Evolutionary conservation across 2,797 vertebrate species (phyloP).

Genomic region (Tamandua tetradactyla): DNA sequence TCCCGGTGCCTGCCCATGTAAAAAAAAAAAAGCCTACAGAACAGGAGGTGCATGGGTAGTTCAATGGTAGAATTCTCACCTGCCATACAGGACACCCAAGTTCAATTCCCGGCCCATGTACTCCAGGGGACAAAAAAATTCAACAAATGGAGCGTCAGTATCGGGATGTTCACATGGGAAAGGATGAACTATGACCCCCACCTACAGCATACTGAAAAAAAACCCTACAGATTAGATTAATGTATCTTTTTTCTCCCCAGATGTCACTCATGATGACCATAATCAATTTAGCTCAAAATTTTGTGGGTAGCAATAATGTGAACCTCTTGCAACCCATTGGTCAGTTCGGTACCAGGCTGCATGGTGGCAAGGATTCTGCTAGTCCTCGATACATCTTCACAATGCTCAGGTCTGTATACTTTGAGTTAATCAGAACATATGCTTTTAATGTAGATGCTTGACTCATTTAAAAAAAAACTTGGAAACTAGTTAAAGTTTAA

Average conservation of each 20-base stretch:
- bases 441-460: background rate
- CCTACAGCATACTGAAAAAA: too few relatives aligned
- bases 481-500: background rate
- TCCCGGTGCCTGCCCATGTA: too few relatives aligned
- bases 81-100: too few relatives aligned
- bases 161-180: too few relatives aligned
- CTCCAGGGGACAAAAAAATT: too few relatives aligned
- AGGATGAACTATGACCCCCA: too few relatives aligned
- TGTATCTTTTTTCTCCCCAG: conserved; percentile 81
- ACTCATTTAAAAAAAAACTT: background rate
- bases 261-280: conserved; percentile 98
- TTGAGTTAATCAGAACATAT: conserved; percentile 29
- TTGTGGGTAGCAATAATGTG: conserved; percentile 98
- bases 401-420: conserved; percentile 94
- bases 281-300: conserved; percentile 96
- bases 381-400: conserved; percentile 99
- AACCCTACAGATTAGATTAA: conserved; percentile 18
- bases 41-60: too few relatives aligned
- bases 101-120: too few relatives aligned
- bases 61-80: too few relatives aligned
- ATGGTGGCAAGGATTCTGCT: conserved; percentile 97
- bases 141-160: too few relatives aligned
- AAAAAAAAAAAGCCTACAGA: background rate
- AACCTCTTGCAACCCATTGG: conserved; percentile 96
- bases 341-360: conserved; percentile 97